Evolutionary conservation across 2,888 invertebrate species (phyloP).

Genomic region (Eurytoma adleriae): DNA sequence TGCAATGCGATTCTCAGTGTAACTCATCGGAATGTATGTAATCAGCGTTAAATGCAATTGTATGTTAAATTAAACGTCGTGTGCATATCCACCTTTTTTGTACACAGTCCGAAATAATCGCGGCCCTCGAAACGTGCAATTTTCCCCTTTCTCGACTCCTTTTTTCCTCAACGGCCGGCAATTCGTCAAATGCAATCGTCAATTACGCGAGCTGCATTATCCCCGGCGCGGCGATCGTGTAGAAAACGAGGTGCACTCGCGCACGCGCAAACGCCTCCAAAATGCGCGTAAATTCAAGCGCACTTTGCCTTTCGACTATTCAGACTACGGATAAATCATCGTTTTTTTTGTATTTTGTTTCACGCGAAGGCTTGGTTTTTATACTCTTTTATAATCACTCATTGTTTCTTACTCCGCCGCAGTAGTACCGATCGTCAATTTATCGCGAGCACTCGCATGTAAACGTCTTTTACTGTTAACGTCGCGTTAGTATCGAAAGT

Average conservation of each 20-base stretch:
- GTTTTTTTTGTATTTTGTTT: neutral
- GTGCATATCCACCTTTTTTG: neutral
- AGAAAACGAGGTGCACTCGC: slow-evolving; percentile 25
- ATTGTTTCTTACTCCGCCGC: neutral
- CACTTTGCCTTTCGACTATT: slow-evolving; percentile 31
- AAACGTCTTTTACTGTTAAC: no score
- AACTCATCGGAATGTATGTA: slow-evolving; percentile 47
- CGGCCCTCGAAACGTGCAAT: neutral
- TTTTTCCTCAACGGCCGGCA: slow-evolving; percentile 3
- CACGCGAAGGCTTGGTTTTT: neutral
- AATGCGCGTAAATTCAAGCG: slow-evolving; percentile 35
- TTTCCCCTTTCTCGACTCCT: neutral
- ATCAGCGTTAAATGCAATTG: slow-evolving; percentile 44
- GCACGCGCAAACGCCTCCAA: slow-evolving; percentile 30
- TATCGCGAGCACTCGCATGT: no score
- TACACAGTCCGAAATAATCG: neutral
- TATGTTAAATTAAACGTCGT: slow-evolving; percentile 9
- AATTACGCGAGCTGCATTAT: slow-evolving; percentile 13
- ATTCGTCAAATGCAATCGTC: slow-evolving; percentile 30
- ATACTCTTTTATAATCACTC: neutral
- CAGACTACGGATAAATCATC: slow-evolving; percentile 6
- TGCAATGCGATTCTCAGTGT: slow-evolving; percentile 48
- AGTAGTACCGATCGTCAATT: neutral
- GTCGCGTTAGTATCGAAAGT: no score
- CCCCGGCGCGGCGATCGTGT: neutral